Conservation (phyloP, 2,113 vertebrate genomes). For the Phoxinus phoxinus region DNA sequence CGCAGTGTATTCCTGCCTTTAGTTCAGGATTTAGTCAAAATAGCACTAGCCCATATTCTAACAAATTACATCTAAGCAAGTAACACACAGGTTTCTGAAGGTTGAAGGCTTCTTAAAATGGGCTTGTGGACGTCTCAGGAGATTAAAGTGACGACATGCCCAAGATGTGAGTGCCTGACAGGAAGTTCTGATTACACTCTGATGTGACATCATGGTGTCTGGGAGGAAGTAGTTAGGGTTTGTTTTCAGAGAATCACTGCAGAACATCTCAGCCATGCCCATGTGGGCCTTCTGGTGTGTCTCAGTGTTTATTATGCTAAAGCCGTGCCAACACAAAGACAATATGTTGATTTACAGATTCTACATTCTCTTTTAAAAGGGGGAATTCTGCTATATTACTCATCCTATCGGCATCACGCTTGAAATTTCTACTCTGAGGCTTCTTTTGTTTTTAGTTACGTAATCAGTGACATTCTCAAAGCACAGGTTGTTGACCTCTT, state of each 20-base stretch:
- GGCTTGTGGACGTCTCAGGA: background rate
- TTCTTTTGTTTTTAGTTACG: background rate
- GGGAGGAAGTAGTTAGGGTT: slow-evolving; percentile 51
- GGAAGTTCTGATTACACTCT: slow-evolving; percentile 45
- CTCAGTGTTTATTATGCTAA: slow-evolving; percentile 34
- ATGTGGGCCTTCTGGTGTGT: slow-evolving; percentile 16
- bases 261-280: slow-evolving; percentile 42
- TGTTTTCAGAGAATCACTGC: slow-evolving; percentile 33
- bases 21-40: background rate
- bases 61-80: background rate
- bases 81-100: background rate
- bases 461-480: background rate
- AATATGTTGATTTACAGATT: slow-evolving; percentile 32
- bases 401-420: background rate
- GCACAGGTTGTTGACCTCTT: background rate
- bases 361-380: background rate
- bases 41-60: background rate
- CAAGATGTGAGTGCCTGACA: slow-evolving; percentile 35
- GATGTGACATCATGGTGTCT: slow-evolving; percentile 52
- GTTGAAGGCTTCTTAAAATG: background rate
- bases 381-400: background rate
- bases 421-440: background rate
- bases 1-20: background rate
- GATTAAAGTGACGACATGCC: background rate
- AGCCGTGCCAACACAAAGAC: slow-evolving; percentile 20